Conservation (phyloP, 2,888 invertebrate genomes). For the Chrysomela aeneicollis region DNA sequence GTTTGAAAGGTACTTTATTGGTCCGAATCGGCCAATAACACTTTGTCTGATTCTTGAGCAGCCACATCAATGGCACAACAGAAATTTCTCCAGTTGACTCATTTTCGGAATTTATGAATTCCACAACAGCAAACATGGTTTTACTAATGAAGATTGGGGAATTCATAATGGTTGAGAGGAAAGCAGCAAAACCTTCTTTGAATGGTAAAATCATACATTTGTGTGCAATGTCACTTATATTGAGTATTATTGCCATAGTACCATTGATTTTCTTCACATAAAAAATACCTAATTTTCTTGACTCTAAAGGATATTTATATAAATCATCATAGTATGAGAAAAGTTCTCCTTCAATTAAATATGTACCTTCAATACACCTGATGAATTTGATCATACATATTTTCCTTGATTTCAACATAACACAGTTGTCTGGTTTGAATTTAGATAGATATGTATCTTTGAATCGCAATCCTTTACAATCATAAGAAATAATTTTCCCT, state of each 20-base stretch:
- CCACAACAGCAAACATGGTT: conserved; percentile 17
- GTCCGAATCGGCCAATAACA: conserved; percentile 15
- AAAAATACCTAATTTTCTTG: conserved; percentile 14
- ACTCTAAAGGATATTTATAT: conserved; percentile 12
- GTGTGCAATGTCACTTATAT: neutral
- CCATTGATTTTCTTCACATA: conserved; percentile 9
- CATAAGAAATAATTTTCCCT: neutral
- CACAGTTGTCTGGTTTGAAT: neutral
- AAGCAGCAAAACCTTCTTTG: conserved; percentile 3
- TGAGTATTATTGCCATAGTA: neutral
- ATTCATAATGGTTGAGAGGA: neutral
- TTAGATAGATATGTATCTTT: neutral
- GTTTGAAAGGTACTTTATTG: conserved; percentile 5
- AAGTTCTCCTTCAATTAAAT: neutral
- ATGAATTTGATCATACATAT: neutral
- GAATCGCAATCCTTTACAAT: neutral
- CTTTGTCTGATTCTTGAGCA: conserved; percentile 9
- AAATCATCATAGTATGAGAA: conserved; percentile 7
- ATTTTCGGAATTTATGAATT: neutral
- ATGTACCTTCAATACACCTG: conserved; percentile 6
- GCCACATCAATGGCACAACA: conserved; percentile 14
- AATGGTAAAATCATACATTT: conserved; percentile 1
- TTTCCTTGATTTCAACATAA: too few species aligned
- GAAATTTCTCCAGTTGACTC: conserved; percentile 8
- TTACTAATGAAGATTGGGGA: neutral